Base-by-base conservation (phyloP, 1,140 invertebrate genomes). In the Trissolcus basalis region DNA sequence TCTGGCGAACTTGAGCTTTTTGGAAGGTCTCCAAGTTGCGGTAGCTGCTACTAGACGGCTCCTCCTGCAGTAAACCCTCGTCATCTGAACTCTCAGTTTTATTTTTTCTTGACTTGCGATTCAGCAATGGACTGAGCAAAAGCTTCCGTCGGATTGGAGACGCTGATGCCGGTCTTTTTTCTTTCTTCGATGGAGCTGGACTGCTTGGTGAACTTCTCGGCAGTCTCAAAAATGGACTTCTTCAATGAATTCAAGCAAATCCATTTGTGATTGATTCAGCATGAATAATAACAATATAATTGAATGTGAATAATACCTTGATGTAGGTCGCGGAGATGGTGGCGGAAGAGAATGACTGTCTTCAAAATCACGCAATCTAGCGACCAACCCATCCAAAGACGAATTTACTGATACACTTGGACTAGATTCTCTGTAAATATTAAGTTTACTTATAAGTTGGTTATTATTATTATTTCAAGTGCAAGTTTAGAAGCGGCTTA, bases 21-120 rank as follows among this genome's bases (percentile, higher is more conserved):
- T 98, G 97, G 85, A 98, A 97, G 49, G 94, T 96, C 89, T 98
- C 96, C 58, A 98, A 90, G 86, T 98, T 95, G 65, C 93, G 92
- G 83, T 96, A 97, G 86, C 93, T 94, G 77, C 86, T 94, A 77
- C 86, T 82, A 71, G 89, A 77, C 50, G 87, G 82, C 85, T 93
- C 83, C 84, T 95, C 91, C 41, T 91, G 90, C 56, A 91, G 88
- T 13, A 91, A 90, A 11, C 92, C 91, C 82, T 97, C 95, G 80
- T 96, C 95, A 80, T 97, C 95, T 0, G 95, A 96, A 86, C 94
- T 96, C 81, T 97, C 96, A 13, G 93, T 91, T 27, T 92, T 91
- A 83, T 92, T 92, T 81, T 94, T 94, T 68, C 93, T 91, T 61
- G 92, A 90, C 69, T 93, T 90, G 63, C 94, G 90, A 64, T 91